These are phyloP conservation scores for Drosophila pachea DNA, from an alignment of 1,140 invertebrate genomes.

Conservation along the genomic window DNA sequence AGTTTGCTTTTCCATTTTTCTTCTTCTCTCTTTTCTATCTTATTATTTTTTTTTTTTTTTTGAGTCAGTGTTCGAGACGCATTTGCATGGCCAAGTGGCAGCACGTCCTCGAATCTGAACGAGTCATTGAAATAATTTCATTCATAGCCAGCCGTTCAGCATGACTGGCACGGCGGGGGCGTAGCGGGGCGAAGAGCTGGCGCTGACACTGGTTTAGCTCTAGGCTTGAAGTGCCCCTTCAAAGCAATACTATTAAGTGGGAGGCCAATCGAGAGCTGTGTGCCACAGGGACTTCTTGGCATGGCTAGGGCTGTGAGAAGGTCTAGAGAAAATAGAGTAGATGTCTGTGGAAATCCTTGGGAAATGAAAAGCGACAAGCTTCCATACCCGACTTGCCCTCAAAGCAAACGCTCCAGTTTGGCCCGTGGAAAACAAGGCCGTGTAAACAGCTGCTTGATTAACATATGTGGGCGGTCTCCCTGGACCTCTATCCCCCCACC, in stretches of 20 bases:
- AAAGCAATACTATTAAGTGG: background rate
- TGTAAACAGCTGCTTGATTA: conserved; percentile 38
- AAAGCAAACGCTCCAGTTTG: too few species aligned
- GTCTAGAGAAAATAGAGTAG: too few species aligned
- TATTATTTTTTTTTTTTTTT: too few species aligned
- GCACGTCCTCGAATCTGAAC: conserved; percentile 13
- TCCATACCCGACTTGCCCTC: too few species aligned
- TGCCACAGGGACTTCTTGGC: background rate
- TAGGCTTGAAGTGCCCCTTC: conserved; percentile 29
- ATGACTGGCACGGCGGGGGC: background rate
- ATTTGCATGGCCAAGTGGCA: conserved; percentile 39
- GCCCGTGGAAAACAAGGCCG: too few species aligned
- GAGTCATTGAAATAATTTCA: conserved; percentile 33
- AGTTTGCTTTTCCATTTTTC: background rate
- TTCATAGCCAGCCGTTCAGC: conserved; percentile 24
- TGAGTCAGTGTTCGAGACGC: background rate
- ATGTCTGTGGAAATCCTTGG: too few species aligned
- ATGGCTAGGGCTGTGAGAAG: too few species aligned
- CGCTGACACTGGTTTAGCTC: background rate
- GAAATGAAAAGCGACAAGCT: too few species aligned
- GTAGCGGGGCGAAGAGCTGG: background rate
- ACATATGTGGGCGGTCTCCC: conserved; percentile 43
- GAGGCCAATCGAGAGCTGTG: background rate
- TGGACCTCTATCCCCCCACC: too few species aligned
- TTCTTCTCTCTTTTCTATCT: too few species aligned